Percentiles rank a stretch among this genome's conserved stretches.
Conservation (phyloP, 2,888 invertebrate genomes). For the Oscheius onirici region DNA sequence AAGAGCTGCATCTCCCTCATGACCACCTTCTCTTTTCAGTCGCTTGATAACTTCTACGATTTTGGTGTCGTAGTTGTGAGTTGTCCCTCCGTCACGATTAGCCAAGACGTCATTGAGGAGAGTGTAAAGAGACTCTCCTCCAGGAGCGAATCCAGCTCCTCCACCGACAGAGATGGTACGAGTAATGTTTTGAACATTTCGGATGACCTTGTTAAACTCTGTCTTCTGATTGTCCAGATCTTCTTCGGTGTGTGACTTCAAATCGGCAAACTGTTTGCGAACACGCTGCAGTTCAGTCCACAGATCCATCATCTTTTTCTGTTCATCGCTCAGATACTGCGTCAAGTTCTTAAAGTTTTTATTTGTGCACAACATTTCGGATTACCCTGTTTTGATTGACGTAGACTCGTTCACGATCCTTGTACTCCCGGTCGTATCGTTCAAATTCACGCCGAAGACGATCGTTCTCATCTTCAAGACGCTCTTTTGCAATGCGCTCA, state of each 20-base stretch:
- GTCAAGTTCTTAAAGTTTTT: slow-evolving; percentile 62
- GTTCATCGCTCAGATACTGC: slow-evolving; percentile 69
- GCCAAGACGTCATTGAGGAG: slow-evolving; percentile 37
- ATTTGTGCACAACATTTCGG: not conserved
- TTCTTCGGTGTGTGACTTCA: slow-evolving; percentile 56
- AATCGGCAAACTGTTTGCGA: slow-evolving; percentile 66
- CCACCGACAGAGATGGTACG: slow-evolving; percentile 9
- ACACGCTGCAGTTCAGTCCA: slow-evolving; percentile 70
- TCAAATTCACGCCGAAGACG: slow-evolving; percentile 67
- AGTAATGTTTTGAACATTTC: slow-evolving; percentile 49
- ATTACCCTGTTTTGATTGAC: slow-evolving; percentile 57
- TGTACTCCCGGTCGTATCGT: slow-evolving; percentile 57
- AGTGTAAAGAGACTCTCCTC: slow-evolving; percentile 29
- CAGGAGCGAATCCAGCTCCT: slow-evolving; percentile 3
- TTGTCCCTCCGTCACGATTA: slow-evolving; percentile 43
- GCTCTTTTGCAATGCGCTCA: slow-evolving; percentile 61
- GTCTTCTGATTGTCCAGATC: slow-evolving; percentile 60
- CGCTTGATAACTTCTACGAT: slow-evolving; percentile 60
- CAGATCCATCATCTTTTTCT: slow-evolving; percentile 70
- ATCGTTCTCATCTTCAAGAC: slow-evolving; percentile 66
- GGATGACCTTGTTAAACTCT: slow-evolving; percentile 63
- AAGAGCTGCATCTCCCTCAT: slow-evolving; percentile 38
- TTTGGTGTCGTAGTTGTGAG: slow-evolving; percentile 59
- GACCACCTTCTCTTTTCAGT: slow-evolving; percentile 40
- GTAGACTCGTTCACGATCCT: slow-evolving; percentile 66